These are phyloP conservation scores for Tenrec ecaudatus DNA, from an alignment of 2,113 vertebrate species.

Conservation along the genomic window DNA sequence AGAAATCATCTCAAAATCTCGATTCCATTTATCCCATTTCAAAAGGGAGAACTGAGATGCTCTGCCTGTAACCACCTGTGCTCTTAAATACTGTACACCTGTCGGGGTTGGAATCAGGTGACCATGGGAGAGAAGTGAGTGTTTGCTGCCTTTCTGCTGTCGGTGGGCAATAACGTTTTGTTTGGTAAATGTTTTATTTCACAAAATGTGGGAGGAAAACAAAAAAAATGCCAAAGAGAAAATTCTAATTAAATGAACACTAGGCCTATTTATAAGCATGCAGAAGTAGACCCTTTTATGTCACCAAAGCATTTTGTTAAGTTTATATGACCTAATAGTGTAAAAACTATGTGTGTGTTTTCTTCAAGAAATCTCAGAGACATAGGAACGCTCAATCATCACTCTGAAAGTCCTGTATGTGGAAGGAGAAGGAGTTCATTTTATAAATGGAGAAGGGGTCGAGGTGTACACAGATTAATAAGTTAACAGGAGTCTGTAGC, in stretches of 20 bases:
- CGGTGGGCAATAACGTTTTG: background rate
- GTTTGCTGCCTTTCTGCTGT: background rate
- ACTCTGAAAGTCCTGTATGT: background rate
- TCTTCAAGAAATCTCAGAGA: background rate
- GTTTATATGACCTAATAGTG: background rate
- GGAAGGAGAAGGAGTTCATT: conserved; percentile 44
- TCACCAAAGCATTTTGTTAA: background rate
- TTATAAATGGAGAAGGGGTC: conserved; percentile 15
- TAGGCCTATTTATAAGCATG: background rate
- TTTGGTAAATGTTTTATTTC: background rate
- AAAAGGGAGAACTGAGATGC: conserved; percentile 10
- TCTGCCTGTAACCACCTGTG: background rate
- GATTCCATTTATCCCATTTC: background rate
- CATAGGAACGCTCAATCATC: background rate
- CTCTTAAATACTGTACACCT: background rate
- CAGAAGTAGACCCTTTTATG: background rate
- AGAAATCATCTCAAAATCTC: background rate
- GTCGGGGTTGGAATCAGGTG: background rate
- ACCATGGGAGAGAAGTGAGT: too few relatives aligned
- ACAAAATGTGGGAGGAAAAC: background rate
- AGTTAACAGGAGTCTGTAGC: conserved; percentile 75
- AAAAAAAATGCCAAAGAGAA: background rate
- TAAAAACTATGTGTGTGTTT: background rate
- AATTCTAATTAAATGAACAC: conserved; percentile 20
- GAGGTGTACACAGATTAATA: conserved; percentile 76